A percentile compares a stretch with the other conserved stretches of the same genome.
Conservation (phyloP, 2,888 invertebrate species). For the Yponomeuta malinellus region DNA sequence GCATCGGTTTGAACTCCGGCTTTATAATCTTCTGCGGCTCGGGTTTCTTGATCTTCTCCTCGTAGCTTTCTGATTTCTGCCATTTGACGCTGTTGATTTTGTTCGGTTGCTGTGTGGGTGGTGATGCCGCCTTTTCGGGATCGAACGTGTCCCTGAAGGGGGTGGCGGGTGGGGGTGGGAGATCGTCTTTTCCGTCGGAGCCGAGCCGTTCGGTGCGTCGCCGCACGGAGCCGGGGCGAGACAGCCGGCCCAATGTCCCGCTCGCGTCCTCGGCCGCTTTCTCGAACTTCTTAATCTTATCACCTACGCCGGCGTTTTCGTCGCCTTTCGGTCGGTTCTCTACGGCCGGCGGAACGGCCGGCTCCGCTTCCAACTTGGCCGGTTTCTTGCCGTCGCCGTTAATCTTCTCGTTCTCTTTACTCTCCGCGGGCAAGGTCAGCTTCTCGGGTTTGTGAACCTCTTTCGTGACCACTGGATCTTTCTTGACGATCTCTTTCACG, state of each 20-base stretch:
- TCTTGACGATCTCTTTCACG: conserved; percentile 26
- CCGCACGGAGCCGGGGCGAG: conserved; percentile 57
- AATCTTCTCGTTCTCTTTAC: conserved; percentile 20
- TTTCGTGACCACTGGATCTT: conserved; percentile 33
- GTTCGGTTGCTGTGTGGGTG: conserved; percentile 19
- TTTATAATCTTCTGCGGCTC: conserved; percentile 65
- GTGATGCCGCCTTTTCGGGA: background rate
- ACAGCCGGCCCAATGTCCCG: conserved; percentile 38
- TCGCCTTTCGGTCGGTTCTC: conserved; percentile 26
- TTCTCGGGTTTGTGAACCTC: conserved; percentile 39
- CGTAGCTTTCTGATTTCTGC: conserved; percentile 38
- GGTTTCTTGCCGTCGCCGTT: conserved; percentile 15
- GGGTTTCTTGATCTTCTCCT: conserved; percentile 42
- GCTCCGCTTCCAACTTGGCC: conserved; percentile 19
- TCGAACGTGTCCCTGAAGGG: conserved; percentile 43
- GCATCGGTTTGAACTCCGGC: conserved; percentile 63
- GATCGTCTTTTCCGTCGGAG: conserved; percentile 35
- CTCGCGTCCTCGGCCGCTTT: conserved; percentile 62
- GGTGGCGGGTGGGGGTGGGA: conserved; percentile 51
- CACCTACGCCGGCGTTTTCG: conserved; percentile 65
- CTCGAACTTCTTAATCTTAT: conserved; percentile 67
- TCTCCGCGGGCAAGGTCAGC: conserved; percentile 26
- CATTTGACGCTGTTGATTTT: conserved; percentile 39
- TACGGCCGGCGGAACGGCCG: background rate
- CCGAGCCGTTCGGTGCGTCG: conserved; percentile 39